Percentiles rank a stretch among this genome's conserved stretches.
phyloP scores from a whole-genome alignment of 2,113 vertebrate species.

The Microcebus lehilahytsara region DNA sequence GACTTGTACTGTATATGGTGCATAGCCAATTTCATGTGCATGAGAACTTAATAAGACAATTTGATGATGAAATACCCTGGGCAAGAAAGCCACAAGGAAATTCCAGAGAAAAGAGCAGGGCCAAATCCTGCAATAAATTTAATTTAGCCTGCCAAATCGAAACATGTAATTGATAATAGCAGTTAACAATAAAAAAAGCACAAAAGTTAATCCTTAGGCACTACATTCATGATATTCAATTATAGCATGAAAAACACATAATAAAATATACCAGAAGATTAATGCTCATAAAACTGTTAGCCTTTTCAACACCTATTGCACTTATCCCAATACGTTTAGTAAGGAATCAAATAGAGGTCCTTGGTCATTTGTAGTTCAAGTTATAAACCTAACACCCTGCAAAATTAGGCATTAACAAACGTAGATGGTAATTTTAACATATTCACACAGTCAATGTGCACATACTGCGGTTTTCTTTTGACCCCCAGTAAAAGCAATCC shows the following conservation, averaged over 20 bases:
- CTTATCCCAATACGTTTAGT: neutral
- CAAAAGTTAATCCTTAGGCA: conserved; percentile 26
- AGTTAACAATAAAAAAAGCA: neutral
- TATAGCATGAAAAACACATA: conserved; percentile 39
- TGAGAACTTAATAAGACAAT: conserved; percentile 19
- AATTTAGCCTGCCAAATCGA: conserved; percentile 42
- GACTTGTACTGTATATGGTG: neutral
- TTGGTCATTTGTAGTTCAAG: neutral
- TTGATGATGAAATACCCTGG: conserved; percentile 19
- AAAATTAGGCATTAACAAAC: conserved; percentile 7
- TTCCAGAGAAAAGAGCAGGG: conserved; percentile 7
- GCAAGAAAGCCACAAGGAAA: conserved; percentile 46
- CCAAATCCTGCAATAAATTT: conserved; percentile 57
- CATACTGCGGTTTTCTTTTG: neutral
- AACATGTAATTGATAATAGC: conserved; percentile 45
- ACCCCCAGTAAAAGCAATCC: neutral
- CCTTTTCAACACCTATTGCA: conserved; percentile 6
- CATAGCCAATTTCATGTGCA: neutral
- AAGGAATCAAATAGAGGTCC: neutral
- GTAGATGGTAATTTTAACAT: neutral
- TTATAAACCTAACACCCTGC: neutral
- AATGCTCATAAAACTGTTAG: conserved; percentile 7
- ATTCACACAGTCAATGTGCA: neutral
- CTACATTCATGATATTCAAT: conserved; percentile 12
- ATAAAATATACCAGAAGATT: conserved; percentile 57